Percentiles rank a stretch among this genome's conserved stretches.
Conservation (phyloP, 2,113 vertebrate species). For the Oceanodroma tethys region DNA sequence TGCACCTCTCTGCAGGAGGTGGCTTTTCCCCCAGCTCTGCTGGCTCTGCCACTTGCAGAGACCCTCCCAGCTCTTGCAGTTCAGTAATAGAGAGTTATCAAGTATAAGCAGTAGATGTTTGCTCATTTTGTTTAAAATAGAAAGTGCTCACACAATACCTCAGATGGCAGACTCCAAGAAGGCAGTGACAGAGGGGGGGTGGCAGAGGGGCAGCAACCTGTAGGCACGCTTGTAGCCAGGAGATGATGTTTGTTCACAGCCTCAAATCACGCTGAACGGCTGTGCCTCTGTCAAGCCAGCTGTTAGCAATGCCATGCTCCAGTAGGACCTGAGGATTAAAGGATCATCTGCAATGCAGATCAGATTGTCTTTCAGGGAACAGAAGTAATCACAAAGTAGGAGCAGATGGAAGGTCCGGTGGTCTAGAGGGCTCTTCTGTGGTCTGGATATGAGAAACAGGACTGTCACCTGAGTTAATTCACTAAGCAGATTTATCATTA, state of each 20-base stretch:
- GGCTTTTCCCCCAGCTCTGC: neutral
- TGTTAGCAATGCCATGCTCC: neutral
- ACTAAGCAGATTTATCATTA: neutral
- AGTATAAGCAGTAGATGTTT: neutral
- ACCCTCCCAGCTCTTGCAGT: neutral
- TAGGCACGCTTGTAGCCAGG: neutral
- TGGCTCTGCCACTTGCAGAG: neutral
- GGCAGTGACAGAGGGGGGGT: neutral
- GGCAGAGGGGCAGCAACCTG: neutral
- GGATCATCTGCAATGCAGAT: neutral
- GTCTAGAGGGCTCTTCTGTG: neutral
- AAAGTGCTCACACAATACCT: neutral
- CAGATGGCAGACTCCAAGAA: neutral
- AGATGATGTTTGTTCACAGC: neutral
- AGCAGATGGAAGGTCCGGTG: neutral
- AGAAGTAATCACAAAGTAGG: neutral
- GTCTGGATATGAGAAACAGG: neutral
- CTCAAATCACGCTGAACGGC: neutral
- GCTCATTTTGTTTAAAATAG: neutral
- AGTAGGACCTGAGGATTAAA: neutral
- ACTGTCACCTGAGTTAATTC: neutral
- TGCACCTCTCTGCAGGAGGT: rapidly evolving
- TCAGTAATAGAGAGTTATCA: neutral
- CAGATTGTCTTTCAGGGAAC: neutral
- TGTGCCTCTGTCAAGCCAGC: neutral